Percentiles rank a stretch among this genome's conserved stretches.
These are phyloP conservation scores for Anhinga anhinga DNA, from an alignment of 2,113 vertebrate species.

Conservation along the genomic window DNA sequence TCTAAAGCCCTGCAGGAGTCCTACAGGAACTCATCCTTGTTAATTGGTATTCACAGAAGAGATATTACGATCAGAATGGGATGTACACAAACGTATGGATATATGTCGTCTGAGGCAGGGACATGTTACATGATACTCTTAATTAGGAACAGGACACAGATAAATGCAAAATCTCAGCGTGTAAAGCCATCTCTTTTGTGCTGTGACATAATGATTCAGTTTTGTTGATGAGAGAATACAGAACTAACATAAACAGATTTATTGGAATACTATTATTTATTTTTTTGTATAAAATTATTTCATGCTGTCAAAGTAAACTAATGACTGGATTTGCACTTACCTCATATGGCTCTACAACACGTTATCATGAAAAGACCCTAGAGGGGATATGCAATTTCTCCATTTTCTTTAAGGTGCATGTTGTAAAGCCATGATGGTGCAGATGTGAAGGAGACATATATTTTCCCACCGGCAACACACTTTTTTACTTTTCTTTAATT, in stretches of 20 bases:
- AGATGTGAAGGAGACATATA: neutral
- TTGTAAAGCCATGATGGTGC: neutral
- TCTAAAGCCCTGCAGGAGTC: neutral
- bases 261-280: neutral
- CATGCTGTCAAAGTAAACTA: neutral
- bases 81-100: neutral
- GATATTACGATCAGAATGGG: neutral
- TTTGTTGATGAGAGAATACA: neutral
- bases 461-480: neutral
- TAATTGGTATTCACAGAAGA: neutral
- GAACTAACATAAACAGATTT: neutral
- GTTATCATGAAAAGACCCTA: neutral
- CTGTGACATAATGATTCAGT: neutral
- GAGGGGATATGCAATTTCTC: neutral
- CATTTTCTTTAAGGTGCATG: neutral
- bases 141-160: neutral
- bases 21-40: neutral
- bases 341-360: neutral
- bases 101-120: neutral
- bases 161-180: neutral
- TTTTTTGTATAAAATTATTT: neutral
- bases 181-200: neutral
- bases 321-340: neutral
- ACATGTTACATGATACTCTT: neutral
- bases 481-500: slow-evolving; percentile 19